Evolutionary conservation across 2,797 vertebrate species (phyloP).

Genomic region (Esox lucius): DNA sequence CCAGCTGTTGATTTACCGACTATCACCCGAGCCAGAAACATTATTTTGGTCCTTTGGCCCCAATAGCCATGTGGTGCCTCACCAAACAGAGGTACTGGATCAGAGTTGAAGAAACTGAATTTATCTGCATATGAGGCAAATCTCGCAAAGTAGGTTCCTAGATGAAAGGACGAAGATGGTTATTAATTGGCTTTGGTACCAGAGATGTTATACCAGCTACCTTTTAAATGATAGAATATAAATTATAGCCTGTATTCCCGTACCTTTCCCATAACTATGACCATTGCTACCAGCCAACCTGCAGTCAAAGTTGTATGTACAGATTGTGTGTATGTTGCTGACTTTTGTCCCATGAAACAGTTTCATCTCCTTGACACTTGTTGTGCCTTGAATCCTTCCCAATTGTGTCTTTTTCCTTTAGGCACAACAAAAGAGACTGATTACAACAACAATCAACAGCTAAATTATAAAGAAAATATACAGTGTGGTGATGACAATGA

Average conservation of each 20-base stretch:
- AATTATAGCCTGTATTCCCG: neutral
- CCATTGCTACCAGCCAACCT: slow-evolving; percentile 72
- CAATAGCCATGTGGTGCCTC: slow-evolving; percentile 46
- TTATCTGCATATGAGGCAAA: slow-evolving; percentile 73
- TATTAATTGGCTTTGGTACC: neutral
- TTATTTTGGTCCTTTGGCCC: slow-evolving; percentile 62
- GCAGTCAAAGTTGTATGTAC: slow-evolving; percentile 88
- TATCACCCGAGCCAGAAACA: slow-evolving; percentile 84
- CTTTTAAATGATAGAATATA: neutral
- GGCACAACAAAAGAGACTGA: slow-evolving; percentile 23
- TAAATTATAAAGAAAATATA: neutral
- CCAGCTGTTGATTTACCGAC: slow-evolving; percentile 75
- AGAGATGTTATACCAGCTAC: neutral
- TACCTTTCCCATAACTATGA: slow-evolving; percentile 79
- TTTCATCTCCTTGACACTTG: slow-evolving; percentile 76
- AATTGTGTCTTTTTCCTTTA: slow-evolving; percentile 84
- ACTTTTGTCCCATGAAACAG: slow-evolving; percentile 85
- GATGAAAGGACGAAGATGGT: slow-evolving; percentile 23
- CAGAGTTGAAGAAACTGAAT: slow-evolving; percentile 66
- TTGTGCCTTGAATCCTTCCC: slow-evolving; percentile 75
- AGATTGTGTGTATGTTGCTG: slow-evolving; percentile 81
- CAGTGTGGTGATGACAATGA: neutral
- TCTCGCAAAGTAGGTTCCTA: slow-evolving; percentile 87
- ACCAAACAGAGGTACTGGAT: slow-evolving; percentile 69
- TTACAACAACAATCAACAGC: fast-evolving